phyloP scores from a whole-genome alignment of 2,888 invertebrate genomes.

The Trichopoda pennipes region DNA sequence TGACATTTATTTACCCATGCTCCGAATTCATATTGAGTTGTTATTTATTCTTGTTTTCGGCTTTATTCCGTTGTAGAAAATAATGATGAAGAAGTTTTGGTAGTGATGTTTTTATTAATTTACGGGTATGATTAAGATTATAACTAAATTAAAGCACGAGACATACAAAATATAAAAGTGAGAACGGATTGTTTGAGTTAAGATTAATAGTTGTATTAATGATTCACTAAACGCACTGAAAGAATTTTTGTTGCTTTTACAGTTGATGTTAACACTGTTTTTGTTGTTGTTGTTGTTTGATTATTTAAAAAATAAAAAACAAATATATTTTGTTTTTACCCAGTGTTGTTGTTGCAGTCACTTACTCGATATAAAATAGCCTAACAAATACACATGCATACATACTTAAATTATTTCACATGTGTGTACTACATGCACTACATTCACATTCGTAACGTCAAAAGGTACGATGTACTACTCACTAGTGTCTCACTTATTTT shows the following conservation, averaged over 20 bases:
- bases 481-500: slow-evolving; percentile 2
- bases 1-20: slow-evolving; percentile 80
- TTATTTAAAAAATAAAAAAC: not conserved
- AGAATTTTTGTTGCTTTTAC: not conserved
- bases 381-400: not conserved
- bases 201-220: slow-evolving; percentile 37
- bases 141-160: slow-evolving; percentile 30
- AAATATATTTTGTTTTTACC: not conserved
- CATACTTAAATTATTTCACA: not conserved
- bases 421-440: not conserved
- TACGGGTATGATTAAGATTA: slow-evolving; percentile 51
- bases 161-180: slow-evolving; percentile 1
- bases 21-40: slow-evolving; percentile 80
- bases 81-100: slow-evolving; percentile 31
- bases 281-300: not conserved
- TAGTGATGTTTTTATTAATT: slow-evolving; percentile 47
- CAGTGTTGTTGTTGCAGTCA: not conserved
- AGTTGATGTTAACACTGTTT: slow-evolving; percentile 25
- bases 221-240: slow-evolving; percentile 45
- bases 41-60: slow-evolving; percentile 68
- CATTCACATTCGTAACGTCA: not conserved
- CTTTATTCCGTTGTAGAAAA: slow-evolving; percentile 39
- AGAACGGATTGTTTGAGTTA: slow-evolving; percentile 1
- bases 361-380: not conserved
- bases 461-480: slow-evolving; percentile 1